phyloP scores from a whole-genome alignment of 2,888 invertebrate species.

The Mythimna impura region DNA sequence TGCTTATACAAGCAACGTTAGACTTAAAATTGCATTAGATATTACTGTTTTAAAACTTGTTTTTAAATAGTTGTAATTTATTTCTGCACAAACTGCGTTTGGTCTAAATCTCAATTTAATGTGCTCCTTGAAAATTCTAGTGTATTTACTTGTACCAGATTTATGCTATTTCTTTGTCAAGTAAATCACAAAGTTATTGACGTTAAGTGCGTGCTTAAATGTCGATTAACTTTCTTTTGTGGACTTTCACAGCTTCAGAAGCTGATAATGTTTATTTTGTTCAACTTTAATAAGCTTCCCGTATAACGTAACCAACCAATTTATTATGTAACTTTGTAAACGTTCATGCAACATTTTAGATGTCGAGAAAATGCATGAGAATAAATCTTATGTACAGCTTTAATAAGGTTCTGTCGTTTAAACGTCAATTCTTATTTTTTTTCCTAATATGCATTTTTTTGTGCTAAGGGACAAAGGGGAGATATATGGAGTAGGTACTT shows the following conservation, averaged over 20 bases:
- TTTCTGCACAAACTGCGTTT: not conserved
- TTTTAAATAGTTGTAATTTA: constrained; percentile 24
- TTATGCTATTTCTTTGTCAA: constrained; percentile 35
- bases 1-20: constrained; percentile 26
- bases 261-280: constrained; percentile 45
- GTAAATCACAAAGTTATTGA: constrained; percentile 52
- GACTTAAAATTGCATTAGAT: constrained; percentile 14
- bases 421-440: too few relatives aligned
- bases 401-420: constrained; percentile 14
- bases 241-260: constrained; percentile 50
- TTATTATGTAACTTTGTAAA: constrained; percentile 17
- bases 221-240: constrained; percentile 56
- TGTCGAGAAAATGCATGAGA: constrained; percentile 11
- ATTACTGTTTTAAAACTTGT: constrained; percentile 20
- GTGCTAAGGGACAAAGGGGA: too few relatives aligned
- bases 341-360: constrained; percentile 26
- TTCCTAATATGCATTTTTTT: too few relatives aligned
- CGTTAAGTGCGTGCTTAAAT: constrained; percentile 48
- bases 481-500: too few relatives aligned
- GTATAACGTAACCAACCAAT: constrained; percentile 31
- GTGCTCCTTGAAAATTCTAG: constrained; percentile 4
- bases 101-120: constrained; percentile 13
- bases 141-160: constrained; percentile 9
- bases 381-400: constrained; percentile 3
- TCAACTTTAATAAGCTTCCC: constrained; percentile 45